Evolutionary conservation across 2,888 invertebrate species (phyloP), one percentile per base, ranked within the genome.

Genomic region (Halocaridina rubra): DNA sequence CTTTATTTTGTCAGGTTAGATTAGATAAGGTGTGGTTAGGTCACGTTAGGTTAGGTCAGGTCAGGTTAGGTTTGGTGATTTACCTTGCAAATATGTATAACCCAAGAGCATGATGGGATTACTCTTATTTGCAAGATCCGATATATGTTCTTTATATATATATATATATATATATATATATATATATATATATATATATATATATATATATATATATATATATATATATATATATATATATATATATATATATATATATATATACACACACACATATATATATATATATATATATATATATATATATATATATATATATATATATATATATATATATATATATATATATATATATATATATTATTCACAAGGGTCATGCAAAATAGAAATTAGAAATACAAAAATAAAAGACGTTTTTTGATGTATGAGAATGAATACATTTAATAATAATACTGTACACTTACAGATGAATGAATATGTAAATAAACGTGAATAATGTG

Each of bases 191-290:
- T 69, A 29, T 69, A 69, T 69, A 69, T 29, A 24, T 24, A 29
- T 69, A 69, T 69, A 69, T 69, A 69, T 69, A 69, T 69, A 69
- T 69, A 69, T 69, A 69, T 69, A 69, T 69, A 69, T 69, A 69
- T 69, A 69, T 69, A 69, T 69, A 69, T 69, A 69, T 69, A 69
- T 69, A 69, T 69, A 69, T 69, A 69, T 69, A 69, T 69, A 69
- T 69, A 69, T 69, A 69, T 69, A 69, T 27, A 22, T 29, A 27
- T 29, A 22, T 27, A 7, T 69, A 27, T 69, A 27, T 27, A 69
- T 27, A 69, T 69, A 3, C 8, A 69, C 2, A 24, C 2, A 69
- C n/a, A n/a, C n/a, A n/a, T n/a, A n/a, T n/a, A n/a, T n/a, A n/a
- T n/a, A n/a, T n/a, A n/a, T n/a, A n/a, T 4, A 3, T 29, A 69